Percentiles rank a stretch among this genome's conserved stretches.
Conservation (phyloP, 1,140 invertebrate genomes). For the Meteorus sp. region DNA sequence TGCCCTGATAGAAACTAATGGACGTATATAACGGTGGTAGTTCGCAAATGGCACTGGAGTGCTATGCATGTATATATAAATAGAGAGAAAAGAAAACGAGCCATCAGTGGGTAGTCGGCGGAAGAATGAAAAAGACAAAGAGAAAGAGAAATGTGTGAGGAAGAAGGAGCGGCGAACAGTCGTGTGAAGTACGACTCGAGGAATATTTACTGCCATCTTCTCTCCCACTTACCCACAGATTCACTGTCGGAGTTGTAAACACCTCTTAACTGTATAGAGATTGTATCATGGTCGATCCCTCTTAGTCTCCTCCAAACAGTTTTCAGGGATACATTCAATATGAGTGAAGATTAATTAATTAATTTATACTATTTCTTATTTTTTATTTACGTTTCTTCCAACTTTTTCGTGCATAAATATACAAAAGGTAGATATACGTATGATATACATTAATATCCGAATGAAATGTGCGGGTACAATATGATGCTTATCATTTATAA, state of each 20-base stretch:
- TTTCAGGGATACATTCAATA: constrained; percentile 21
- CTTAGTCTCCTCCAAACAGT: constrained; percentile 27
- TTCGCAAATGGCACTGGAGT: too few relatives aligned
- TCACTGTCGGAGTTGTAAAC: constrained; percentile 60
- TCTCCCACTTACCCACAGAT: constrained; percentile 59
- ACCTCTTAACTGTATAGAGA: constrained; percentile 59
- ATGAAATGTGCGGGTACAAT: neutral
- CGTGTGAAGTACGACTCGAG: constrained; percentile 39
- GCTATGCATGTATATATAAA: too few relatives aligned
- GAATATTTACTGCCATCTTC: constrained; percentile 62
- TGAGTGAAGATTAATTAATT: constrained; percentile 31
- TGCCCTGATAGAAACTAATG: neutral
- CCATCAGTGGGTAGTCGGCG: constrained; percentile 26
- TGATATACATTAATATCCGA: neutral
- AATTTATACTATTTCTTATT: constrained; percentile 6
- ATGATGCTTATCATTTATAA: neutral
- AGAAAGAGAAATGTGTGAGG: constrained; percentile 30
- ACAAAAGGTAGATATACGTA: too few relatives aligned
- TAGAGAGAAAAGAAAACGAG: constrained; percentile 26
- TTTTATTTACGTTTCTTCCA: neutral
- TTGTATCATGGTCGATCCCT: constrained; percentile 49
- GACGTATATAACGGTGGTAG: neutral
- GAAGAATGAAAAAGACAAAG: constrained; percentile 32
- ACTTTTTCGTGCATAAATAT: too few relatives aligned
- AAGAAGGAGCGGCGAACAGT: constrained; percentile 32